Evolutionary conservation across 2,113 vertebrate genomes (phyloP).

Genomic region (Lota lota): DNA sequence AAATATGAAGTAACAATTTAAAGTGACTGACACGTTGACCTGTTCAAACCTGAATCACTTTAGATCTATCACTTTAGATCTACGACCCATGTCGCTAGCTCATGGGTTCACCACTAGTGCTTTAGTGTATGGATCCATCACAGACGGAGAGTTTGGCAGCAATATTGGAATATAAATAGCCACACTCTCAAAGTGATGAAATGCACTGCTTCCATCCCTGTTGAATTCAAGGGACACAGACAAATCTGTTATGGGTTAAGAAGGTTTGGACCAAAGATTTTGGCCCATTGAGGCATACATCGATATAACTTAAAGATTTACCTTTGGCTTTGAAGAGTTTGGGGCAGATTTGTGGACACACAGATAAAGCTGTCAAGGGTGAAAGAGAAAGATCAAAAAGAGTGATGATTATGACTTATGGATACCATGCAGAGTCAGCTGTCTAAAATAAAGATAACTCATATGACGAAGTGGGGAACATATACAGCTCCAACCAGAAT

Average conservation of each 20-base stretch:
- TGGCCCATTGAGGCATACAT: no score
- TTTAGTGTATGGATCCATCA: background rate
- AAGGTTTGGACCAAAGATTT: no score
- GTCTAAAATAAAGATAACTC: no score
- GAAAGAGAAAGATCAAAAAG: no score
- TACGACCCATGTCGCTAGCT: background rate
- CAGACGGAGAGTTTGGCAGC: background rate
- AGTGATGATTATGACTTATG: no score
- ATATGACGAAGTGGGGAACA: no score
- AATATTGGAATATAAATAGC: background rate
- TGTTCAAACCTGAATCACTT: conserved; percentile 4
- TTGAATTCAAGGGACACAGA: background rate
- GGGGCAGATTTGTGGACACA: no score
- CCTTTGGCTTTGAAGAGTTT: no score
- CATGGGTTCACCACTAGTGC: background rate
- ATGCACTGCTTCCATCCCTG: background rate
- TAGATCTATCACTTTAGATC: conserved; percentile 6
- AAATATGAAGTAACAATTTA: conserved; percentile 11
- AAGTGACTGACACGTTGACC: conserved; percentile 4
- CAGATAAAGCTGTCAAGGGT: no score
- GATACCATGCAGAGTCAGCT: no score
- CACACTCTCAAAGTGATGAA: background rate
- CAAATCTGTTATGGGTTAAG: background rate
- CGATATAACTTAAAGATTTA: no score
- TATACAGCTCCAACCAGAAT: no score